phyloP scores from a whole-genome alignment of 2,797 vertebrate species.

The Gouania willdenowi region DNA sequence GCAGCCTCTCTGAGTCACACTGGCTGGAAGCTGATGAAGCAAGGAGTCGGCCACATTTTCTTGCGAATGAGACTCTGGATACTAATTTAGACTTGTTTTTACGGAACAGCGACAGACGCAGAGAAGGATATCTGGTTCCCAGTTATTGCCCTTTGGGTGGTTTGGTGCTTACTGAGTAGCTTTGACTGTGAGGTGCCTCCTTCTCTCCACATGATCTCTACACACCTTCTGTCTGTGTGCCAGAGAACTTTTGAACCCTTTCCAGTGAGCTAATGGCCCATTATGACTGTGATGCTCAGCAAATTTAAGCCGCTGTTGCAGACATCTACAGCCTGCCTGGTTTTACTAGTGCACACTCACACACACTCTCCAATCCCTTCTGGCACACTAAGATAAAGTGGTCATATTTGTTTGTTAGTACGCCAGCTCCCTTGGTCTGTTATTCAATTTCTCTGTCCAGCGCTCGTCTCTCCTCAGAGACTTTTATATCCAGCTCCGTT shows the following conservation, averaged over 20 bases:
- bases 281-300: conserved; percentile 3
- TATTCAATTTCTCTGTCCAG: conserved; percentile 27
- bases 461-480: conserved; percentile 13
- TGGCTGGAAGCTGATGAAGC: background rate
- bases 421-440: conserved; percentile 10
- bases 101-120: too few relatives aligned
- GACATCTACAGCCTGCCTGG: conserved; percentile 1
- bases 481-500: conserved; percentile 15
- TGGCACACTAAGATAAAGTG: conserved; percentile 6
- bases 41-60: background rate
- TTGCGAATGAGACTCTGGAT: too few relatives aligned
- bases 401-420: conserved; percentile 43
- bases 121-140: background rate
- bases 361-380: conserved; percentile 5
- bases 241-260: conserved; percentile 33
- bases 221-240: conserved; percentile 10
- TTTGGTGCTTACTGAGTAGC: background rate
- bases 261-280: conserved; percentile 28
- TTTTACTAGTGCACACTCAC: background rate
- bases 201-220: too few relatives aligned
- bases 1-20: background rate
- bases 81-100: too few relatives aligned
- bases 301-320: conserved; percentile 14
- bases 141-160: conserved; percentile 5
- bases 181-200: too few relatives aligned